Evolutionary conservation across 2,888 invertebrate species (phyloP).

Genomic region (Drosophila niveifrons): DNA sequence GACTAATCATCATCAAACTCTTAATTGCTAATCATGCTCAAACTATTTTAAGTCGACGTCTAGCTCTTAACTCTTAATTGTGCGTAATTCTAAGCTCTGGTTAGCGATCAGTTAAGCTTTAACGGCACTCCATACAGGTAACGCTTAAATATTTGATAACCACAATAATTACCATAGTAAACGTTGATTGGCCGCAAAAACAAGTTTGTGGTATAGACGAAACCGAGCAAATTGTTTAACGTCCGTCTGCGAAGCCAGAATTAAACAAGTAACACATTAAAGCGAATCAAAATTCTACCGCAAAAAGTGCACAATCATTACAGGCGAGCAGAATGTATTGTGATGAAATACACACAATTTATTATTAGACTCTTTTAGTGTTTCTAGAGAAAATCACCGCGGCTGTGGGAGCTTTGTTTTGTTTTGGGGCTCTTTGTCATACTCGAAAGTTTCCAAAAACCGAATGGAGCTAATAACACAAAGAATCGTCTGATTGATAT

Average conservation of each 20-base stretch:
- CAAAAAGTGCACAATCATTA: background rate
- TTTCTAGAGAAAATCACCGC: background rate
- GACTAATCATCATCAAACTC: background rate
- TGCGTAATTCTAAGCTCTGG: background rate
- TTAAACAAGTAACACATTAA: background rate
- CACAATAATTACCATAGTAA: conserved; percentile 27
- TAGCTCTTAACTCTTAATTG: conserved; percentile 2
- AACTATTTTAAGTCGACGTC: background rate
- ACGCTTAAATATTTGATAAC: conserved; percentile 16
- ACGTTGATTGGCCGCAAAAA: conserved; percentile 4
- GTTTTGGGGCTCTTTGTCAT: conserved; percentile 4
- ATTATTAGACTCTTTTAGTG: background rate
- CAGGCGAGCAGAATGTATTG: background rate
- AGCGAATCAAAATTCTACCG: background rate
- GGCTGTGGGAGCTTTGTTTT: background rate
- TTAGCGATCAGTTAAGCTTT: conserved; percentile 6
- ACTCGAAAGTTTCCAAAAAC: background rate
- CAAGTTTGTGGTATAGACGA: conserved; percentile 11
- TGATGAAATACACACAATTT: conserved; percentile 6
- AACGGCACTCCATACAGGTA: conserved; percentile 5
- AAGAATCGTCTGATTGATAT: conserved; percentile 1
- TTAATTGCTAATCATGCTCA: background rate
- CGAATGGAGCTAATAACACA: conserved; percentile 10
- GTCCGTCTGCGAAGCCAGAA: background rate
- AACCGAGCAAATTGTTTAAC: background rate